Percentiles rank a stretch among this genome's conserved stretches.
Evolutionary conservation across 2,113 vertebrate species (phyloP).

Genomic region (Murina feae): DNA sequence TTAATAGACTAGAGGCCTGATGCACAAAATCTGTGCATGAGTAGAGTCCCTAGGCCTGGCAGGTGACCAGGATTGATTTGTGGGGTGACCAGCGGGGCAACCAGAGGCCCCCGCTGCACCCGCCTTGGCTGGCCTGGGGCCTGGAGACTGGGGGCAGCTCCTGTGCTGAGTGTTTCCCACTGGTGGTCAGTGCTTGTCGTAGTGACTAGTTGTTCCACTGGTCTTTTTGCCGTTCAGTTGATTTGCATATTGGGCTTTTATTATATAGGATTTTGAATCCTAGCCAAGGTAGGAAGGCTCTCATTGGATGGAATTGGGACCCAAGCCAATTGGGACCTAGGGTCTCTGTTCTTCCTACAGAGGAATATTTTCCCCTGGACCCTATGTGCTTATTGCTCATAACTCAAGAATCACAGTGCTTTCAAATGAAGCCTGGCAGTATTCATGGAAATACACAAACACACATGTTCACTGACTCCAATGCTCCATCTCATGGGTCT

Average conservation of each 20-base stretch:
- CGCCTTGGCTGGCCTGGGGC: no score
- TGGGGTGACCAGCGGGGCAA: no score
- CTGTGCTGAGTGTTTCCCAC: no score
- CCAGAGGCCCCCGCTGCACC: no score
- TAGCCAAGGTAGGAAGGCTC: background rate
- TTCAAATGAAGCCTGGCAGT: background rate
- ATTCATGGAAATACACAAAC: background rate
- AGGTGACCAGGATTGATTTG: no score
- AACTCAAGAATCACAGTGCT: background rate
- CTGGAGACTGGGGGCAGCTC: no score
- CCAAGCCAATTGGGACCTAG: background rate
- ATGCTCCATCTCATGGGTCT: background rate
- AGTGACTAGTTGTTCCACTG: no score
- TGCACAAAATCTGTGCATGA: no score
- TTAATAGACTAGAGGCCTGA: background rate
- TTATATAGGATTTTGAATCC: background rate
- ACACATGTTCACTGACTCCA: background rate
- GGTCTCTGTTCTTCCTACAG: background rate
- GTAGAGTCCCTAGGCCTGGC: no score
- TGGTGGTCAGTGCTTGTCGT: no score
- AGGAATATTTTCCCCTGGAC: background rate
- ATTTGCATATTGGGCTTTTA: no score
- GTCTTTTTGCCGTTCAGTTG: no score
- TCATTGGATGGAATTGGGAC: background rate
- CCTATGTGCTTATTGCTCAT: background rate